phyloP scores from a whole-genome alignment of 2,888 invertebrate species.

The Stratiomys singularior region DNA sequence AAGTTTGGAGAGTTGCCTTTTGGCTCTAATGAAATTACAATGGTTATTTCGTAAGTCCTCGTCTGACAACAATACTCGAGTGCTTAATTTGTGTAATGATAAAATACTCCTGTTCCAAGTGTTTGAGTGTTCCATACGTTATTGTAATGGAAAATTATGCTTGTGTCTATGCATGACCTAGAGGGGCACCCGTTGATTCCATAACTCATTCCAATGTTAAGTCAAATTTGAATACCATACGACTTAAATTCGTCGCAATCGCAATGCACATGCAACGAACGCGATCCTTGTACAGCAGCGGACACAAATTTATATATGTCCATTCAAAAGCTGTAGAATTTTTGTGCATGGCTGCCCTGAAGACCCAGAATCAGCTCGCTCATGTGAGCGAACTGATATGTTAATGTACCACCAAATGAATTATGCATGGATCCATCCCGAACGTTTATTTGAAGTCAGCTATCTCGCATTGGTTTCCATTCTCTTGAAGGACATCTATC shows the following conservation, averaged over 20 bases:
- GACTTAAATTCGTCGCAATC: background rate
- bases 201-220: background rate
- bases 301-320: background rate
- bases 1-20: background rate
- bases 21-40: background rate
- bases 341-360: background rate
- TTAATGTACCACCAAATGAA: constrained; percentile 29
- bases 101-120: background rate
- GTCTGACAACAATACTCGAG: background rate
- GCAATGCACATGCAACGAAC: background rate
- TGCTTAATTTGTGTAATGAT: background rate
- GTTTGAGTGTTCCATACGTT: background rate
- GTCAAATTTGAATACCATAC: background rate
- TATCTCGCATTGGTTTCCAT: background rate
- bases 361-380: background rate
- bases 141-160: background rate
- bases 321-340: background rate
- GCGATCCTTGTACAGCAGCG: background rate
- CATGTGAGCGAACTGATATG: constrained; percentile 5
- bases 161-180: background rate
- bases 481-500: background rate
- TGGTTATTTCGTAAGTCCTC: background rate
- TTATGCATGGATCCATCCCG: constrained; percentile 14
- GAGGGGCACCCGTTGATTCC: background rate
- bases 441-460: background rate